A percentile compares a stretch with the other conserved stretches of the same genome.
Evolutionary conservation across 2,113 vertebrate genomes (phyloP).

Genomic region (Gorsachius goisagi): DNA sequence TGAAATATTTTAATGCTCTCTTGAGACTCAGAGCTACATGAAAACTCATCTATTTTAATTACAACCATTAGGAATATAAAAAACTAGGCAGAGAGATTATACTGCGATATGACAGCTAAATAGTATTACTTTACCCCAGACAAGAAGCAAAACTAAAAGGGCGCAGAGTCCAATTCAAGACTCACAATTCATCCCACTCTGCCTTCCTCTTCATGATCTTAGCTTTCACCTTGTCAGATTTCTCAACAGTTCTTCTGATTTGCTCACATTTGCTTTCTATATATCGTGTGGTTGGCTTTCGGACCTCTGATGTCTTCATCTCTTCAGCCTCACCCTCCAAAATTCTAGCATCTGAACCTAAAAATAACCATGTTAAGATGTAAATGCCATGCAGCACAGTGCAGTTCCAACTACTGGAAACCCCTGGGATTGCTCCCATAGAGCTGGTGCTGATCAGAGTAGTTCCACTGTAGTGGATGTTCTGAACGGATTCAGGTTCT

Average conservation of each 20-base stretch:
- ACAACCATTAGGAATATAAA: not conserved
- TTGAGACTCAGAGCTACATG: not conserved
- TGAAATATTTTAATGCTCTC: not conserved
- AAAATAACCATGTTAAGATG: not conserved
- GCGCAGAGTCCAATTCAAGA: not conserved
- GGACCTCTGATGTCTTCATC: not conserved
- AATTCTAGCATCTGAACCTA: not conserved
- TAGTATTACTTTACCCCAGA: not conserved
- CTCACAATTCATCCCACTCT: conserved; percentile 92
- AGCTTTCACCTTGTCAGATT: conserved; percentile 78
- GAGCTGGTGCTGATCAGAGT: not conserved
- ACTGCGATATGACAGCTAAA: not conserved
- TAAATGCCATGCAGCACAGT: not conserved
- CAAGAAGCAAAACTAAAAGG: not conserved
- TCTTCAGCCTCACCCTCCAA: conserved; percentile 5
- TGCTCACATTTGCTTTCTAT: conserved; percentile 76
- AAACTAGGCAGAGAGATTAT: not conserved
- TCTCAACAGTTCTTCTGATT: conserved; percentile 79
- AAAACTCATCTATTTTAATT: not conserved
- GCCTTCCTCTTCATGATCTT: conserved; percentile 82
- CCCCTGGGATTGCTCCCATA: not conserved
- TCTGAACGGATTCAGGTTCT: not conserved
- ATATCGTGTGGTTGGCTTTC: conserved; percentile 32
- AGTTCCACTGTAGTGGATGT: not conserved
- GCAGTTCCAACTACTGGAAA: not conserved